Base-by-base conservation (phyloP, 2,113 vertebrate genomes). In the Engystomops pustulosus region DNA sequence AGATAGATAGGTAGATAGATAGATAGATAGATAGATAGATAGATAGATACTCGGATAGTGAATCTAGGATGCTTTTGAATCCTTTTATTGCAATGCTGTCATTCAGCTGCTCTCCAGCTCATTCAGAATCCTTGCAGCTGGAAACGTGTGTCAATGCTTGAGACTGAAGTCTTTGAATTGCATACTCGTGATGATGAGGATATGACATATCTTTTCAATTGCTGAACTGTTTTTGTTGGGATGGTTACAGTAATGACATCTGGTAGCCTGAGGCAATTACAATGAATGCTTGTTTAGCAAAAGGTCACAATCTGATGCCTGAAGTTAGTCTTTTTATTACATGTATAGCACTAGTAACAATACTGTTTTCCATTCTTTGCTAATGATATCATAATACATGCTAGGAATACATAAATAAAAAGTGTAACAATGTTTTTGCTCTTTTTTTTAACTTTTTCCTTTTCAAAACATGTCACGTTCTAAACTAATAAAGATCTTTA, bases 231-330 rank as follows among this genome's bases (percentile, higher is more conserved):
- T 76, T 85, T 80, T 85, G 72, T 90, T 81, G 86, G 89, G 88
- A 89, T 83, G 86, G 88, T 85, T 76, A 55, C 77, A 89, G 87
- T 10, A 85, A 81, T 62, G 77, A 68, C 34, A 78, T 87, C 80
- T 44, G 86, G 71, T 88, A 88, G 45, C 80, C 84, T 12, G 85
- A 88, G 77, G 85, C 68, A 89, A 90, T 86, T 90, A 87, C 3
- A 89, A 86, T 70, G 89, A 88, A 23, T 81, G 70, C 65, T 88
- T 87, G 74, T 87, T 86, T 88, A 85, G 84, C 85, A 89, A 89
- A 92, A 93, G 89, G 87, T 89, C 87, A 90, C 62, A 86, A 86
- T 86, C 4, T 78, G 62, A 87, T 88, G 65, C 32, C 77, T 86
- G 88, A n/a, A 47, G 76, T 86, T 88, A 9, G 15, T 86, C 77